A percentile compares a stretch with the other conserved stretches of the same genome.
Conservation (phyloP, 2,797 vertebrate genomes). For the Siniperca undulata region DNA sequence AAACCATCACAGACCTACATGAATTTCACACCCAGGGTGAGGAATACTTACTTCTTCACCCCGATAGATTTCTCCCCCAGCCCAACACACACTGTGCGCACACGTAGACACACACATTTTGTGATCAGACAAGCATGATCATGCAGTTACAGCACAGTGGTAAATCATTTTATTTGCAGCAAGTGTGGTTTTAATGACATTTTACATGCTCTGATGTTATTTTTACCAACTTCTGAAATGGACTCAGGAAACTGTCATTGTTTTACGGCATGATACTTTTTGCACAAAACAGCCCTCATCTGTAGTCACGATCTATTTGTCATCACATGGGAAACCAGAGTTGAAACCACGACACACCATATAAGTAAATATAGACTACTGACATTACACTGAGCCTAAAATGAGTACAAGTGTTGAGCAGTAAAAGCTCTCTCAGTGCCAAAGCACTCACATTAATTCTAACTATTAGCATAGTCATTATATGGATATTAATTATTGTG, state of each 20-base stretch:
- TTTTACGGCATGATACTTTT: neutral
- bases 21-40: constrained; percentile 78
- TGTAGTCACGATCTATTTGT: constrained; percentile 15
- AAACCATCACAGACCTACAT: constrained; percentile 78
- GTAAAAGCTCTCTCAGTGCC: constrained; percentile 17
- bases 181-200: constrained; percentile 69
- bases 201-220: constrained; percentile 64
- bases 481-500: constrained; percentile 62
- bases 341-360: neutral
- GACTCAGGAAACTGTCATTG: constrained; percentile 39
- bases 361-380: constrained; percentile 5
- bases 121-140: constrained; percentile 76
- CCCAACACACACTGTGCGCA: constrained; percentile 41
- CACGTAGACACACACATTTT: constrained; percentile 38
- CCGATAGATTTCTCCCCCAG: constrained; percentile 41
- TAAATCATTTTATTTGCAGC: constrained; percentile 72
- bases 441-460: constrained; percentile 53
- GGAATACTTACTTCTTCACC: constrained; percentile 69
- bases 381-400: constrained; percentile 22
- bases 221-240: constrained; percentile 68
- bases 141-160: constrained; percentile 66
- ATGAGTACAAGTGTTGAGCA: neutral
- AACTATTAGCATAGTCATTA: constrained; percentile 56
- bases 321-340: neutral
- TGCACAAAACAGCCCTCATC: constrained; percentile 21